These are phyloP conservation scores for Cebidichthys violaceus DNA, from an alignment of 2,113 vertebrate species.

Conservation along the genomic window DNA sequence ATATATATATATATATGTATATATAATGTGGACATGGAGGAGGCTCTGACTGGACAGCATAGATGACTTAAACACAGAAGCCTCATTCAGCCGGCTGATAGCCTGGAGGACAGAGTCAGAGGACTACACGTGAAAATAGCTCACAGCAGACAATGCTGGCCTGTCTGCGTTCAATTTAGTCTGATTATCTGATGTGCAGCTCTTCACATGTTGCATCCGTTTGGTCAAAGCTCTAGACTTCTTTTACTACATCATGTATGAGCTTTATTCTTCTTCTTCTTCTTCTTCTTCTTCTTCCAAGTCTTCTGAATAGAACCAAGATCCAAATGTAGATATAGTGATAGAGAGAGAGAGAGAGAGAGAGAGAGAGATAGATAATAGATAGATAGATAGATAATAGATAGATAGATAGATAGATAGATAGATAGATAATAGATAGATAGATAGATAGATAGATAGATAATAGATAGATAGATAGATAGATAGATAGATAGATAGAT, in stretches of 20 bases:
- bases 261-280: too few relatives aligned
- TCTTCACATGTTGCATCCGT: constrained; percentile 46
- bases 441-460: not conserved
- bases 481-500: too few relatives aligned
- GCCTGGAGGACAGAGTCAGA: constrained; percentile 46
- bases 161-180: constrained; percentile 57
- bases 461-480: too few relatives aligned
- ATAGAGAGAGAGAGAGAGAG: too few relatives aligned
- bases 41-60: constrained; percentile 40
- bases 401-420: too few relatives aligned
- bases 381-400: too few relatives aligned
- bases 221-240: constrained; percentile 6
- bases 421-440: too few relatives aligned
- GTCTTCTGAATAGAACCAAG: not conserved
- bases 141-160: constrained; percentile 44
- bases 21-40: not conserved
- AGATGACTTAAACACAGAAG: constrained; percentile 44
- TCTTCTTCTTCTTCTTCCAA: not conserved
- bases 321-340: not conserved
- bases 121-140: constrained; percentile 49
- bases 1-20: too few relatives aligned
- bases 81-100: constrained; percentile 51
- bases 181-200: constrained; percentile 37
- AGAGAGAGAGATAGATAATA: too few relatives aligned
- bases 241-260: not conserved